phyloP scores from a whole-genome alignment of 2,113 vertebrate species.

The Fregetta grallaria region DNA sequence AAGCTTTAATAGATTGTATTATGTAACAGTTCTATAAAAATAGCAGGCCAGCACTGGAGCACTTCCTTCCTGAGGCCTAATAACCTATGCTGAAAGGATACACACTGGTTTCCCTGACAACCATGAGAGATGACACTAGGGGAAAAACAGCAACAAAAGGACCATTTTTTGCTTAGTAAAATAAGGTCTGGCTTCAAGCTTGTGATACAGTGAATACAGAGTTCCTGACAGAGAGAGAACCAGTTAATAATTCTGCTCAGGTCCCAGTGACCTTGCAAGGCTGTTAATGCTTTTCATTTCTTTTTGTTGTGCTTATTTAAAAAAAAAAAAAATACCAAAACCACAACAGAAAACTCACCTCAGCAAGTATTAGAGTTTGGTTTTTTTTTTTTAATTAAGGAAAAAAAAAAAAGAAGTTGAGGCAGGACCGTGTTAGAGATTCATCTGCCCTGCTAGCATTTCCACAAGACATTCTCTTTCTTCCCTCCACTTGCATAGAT shows the following conservation, averaged over 20 bases:
- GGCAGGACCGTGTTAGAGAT: background rate
- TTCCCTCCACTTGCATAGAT: background rate
- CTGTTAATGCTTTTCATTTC: slow-evolving; percentile 36
- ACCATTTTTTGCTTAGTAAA: slow-evolving; percentile 79
- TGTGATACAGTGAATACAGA: slow-evolving; percentile 73
- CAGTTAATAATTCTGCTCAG: slow-evolving; percentile 78
- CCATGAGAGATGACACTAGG: slow-evolving; percentile 83
- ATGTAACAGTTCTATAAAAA: slow-evolving; percentile 84
- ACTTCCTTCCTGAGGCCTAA: slow-evolving; percentile 86
- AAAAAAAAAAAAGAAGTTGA: background rate
- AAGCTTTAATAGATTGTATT: slow-evolving; percentile 83
- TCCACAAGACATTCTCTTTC: background rate
- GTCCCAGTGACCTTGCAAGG: slow-evolving; percentile 63
- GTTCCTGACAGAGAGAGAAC: slow-evolving; percentile 53
- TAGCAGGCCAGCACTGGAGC: slow-evolving; percentile 75
- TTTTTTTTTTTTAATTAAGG: background rate
- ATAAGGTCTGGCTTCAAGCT: slow-evolving; percentile 79
- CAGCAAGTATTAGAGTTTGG: background rate
- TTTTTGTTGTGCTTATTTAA: background rate
- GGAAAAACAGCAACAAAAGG: slow-evolving; percentile 79
- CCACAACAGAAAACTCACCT: background rate
- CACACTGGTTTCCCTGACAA: slow-evolving; percentile 76
- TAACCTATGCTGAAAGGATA: slow-evolving; percentile 81
- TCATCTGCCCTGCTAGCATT: background rate
- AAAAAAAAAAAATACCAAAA: background rate